These are phyloP conservation scores for Masnerella sp. DNA, from an alignment of 2,888 invertebrate species.

Conservation along the genomic window DNA sequence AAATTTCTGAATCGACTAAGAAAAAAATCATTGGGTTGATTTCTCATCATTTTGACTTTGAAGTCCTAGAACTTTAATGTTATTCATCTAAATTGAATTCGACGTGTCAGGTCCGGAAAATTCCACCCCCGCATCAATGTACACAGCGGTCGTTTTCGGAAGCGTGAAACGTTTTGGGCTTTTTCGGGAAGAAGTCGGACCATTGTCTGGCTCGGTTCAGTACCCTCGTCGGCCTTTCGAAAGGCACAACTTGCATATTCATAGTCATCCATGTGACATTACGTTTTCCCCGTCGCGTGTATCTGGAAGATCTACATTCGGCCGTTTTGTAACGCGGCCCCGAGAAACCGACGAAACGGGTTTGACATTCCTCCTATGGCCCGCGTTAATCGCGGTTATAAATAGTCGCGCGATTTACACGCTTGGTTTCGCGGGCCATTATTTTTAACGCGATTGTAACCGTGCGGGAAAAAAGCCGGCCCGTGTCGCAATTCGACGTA, in stretches of 20 bases:
- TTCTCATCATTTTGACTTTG: too few species aligned
- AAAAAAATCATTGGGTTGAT: too few species aligned
- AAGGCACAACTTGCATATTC: slow-evolving; percentile 27
- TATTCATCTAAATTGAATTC: too few species aligned
- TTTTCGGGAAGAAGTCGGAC: slow-evolving; percentile 19
- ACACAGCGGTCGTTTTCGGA: neutral
- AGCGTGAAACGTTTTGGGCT: slow-evolving; percentile 1
- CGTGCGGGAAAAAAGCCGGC: neutral
- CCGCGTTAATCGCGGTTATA: slow-evolving; percentile 26
- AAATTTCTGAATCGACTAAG: too few species aligned
- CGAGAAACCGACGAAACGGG: slow-evolving; percentile 33
- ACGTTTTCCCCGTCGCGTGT: slow-evolving; percentile 19
- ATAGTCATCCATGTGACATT: slow-evolving; percentile 34
- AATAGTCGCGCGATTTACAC: slow-evolving; percentile 22
- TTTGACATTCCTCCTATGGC: slow-evolving; percentile 29
- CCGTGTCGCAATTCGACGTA: slow-evolving; percentile 6
- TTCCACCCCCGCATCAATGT: too few species aligned
- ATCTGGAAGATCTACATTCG: slow-evolving; percentile 29
- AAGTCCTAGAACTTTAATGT: too few species aligned
- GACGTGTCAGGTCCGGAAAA: too few species aligned
- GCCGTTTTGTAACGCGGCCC: slow-evolving; percentile 25
- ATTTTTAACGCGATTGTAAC: slow-evolving; percentile 14
- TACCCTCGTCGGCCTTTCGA: slow-evolving; percentile 14
- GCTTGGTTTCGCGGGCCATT: slow-evolving; percentile 13
- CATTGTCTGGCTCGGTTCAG: slow-evolving; percentile 16